Base-by-base conservation (phyloP, 2,888 invertebrate genomes). In the Drosophila stalkeri region DNA sequence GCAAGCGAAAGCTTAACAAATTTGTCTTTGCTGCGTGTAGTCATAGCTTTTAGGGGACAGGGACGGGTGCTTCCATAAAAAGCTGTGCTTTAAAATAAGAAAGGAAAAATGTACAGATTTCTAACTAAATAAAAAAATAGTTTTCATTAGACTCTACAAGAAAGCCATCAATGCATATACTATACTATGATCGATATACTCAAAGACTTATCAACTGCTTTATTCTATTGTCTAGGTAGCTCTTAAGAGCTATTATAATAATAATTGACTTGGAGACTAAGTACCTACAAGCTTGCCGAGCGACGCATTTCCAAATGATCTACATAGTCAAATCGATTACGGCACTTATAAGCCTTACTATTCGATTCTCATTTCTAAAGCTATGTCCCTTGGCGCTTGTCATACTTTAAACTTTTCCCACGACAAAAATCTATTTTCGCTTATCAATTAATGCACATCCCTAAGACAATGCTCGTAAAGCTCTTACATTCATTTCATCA, bases 401-500 rank as follows among this genome's bases (percentile, higher is more conserved):
- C 23, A 37, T 23, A 9, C 14, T 16, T 37, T 37, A 55, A 39
- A 14, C n/a, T 52, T 16, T 23, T 8, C 2, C 0, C 27, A 20
- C 49, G n/a, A 12, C 12, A 31, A 49, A 31, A 18, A 4, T 7
- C 6, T 33, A 9, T 18, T 18, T 14, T 18, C n/a, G 27, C n/a
- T 37, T 14, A 46, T 23, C 7, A 60, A 59, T 64, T 72, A 81
- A 79, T 70, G 72, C 64, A 65, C 71, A 77, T 47, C 52, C 41
- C n/a, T n/a, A 6, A 35, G 8, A 0, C 8, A 2, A 18, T 6
- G 16, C 8, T 31, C 8, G 0, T 14, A 47, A 37, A 14, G 18
- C 18, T 91, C 93, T 94, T 94, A 98, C 98, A 95, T 97, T 96
- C 81, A 97, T 94, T 92, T 98, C 98, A 90, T 96, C 96, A 92